phyloP scores from a whole-genome alignment of 2,797 vertebrate species.

The Carapus acus region DNA sequence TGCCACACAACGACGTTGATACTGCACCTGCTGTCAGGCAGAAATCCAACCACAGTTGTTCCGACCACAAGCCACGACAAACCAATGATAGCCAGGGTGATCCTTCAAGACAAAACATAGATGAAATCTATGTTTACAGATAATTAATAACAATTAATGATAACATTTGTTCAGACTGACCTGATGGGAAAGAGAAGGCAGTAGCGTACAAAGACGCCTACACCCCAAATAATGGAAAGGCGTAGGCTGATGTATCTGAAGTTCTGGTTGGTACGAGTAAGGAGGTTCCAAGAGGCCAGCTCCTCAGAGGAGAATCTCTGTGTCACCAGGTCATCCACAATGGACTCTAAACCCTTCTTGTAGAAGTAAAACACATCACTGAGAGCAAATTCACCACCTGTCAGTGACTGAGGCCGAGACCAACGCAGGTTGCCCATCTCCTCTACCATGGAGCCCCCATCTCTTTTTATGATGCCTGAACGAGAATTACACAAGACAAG shows the following conservation, averaged over 20 bases:
- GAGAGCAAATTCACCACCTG: constrained; percentile 75
- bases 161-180: constrained; percentile 64
- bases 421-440: constrained; percentile 76
- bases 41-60: constrained; percentile 79
- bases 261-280: constrained; percentile 91
- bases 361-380: constrained; percentile 88
- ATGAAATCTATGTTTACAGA: too few species aligned
- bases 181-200: constrained; percentile 85
- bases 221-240: constrained; percentile 86
- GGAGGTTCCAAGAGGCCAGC: constrained; percentile 92
- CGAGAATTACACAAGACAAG: not conserved
- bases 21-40: constrained; percentile 82
- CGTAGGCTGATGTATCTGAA: constrained; percentile 88
- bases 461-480: constrained; percentile 87
- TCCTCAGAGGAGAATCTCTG: constrained; percentile 96
- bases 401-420: constrained; percentile 34
- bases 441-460: constrained; percentile 83
- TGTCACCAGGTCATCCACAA: constrained; percentile 92
- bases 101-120: constrained; percentile 56
- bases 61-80: constrained; percentile 84
- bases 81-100: constrained; percentile 84
- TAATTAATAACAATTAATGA: too few species aligned
- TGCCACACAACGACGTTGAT: not conserved
- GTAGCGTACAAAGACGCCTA: constrained; percentile 87
- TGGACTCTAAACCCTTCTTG: constrained; percentile 87